Evolutionary conservation across 2,797 vertebrate species (phyloP).

Genomic region (Arnoldichthys spilopterus): DNA sequence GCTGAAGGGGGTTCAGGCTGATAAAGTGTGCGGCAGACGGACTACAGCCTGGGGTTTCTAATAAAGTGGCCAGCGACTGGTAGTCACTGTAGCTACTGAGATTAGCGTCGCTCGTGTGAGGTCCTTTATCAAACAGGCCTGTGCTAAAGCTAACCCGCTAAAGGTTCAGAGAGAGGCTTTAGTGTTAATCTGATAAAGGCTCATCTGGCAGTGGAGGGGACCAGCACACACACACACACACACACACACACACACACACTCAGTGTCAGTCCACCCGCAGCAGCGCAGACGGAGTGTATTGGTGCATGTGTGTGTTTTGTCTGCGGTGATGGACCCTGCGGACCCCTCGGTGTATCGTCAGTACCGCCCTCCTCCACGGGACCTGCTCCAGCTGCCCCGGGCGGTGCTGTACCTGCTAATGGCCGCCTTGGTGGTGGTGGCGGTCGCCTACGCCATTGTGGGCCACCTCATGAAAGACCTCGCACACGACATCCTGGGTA

Average conservation of each 20-base stretch:
- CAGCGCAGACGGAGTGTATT: not conserved
- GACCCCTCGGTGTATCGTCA: slow-evolving; percentile 75
- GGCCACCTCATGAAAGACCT: slow-evolving; percentile 88
- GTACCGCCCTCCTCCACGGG: slow-evolving; percentile 80
- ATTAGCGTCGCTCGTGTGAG: not conserved
- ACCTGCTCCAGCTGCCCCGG: slow-evolving; percentile 81
- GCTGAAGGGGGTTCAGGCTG: too few species aligned
- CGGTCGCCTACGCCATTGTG: slow-evolving; percentile 85
- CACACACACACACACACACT: not conserved
- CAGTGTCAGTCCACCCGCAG: not conserved
- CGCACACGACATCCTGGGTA: slow-evolving; percentile 83
- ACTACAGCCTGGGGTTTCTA: too few species aligned
- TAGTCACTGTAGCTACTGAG: not conserved
- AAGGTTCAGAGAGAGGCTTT: not conserved
- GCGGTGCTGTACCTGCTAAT: slow-evolving; percentile 80
- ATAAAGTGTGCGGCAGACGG: too few species aligned
- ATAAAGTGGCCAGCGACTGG: not conserved
- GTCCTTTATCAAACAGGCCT: not conserved
- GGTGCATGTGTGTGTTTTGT: not conserved
- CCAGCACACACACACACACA: not conserved
- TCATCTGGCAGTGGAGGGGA: not conserved
- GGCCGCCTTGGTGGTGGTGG: slow-evolving; percentile 79
- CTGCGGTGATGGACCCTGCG: not conserved
- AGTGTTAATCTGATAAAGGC: slow-evolving; percentile 5
- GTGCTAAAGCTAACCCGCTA: not conserved